Percentiles rank a stretch among this genome's conserved stretches.
phyloP scores from a whole-genome alignment of 2,797 vertebrate species.

The Cyclura pinguis region DNA sequence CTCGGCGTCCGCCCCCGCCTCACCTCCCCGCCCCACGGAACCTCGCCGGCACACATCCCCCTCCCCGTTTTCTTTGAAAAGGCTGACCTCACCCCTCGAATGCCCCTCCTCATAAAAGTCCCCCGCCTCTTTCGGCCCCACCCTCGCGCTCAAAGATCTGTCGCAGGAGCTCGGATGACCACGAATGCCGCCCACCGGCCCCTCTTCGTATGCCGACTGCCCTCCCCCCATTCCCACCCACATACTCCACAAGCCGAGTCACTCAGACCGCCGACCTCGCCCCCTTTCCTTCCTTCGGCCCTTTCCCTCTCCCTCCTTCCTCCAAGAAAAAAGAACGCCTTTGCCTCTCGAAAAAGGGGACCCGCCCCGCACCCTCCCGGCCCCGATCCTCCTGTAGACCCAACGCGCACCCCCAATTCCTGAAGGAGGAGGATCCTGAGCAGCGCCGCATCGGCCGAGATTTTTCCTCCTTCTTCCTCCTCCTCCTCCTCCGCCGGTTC shows the following conservation, averaged over 20 bases:
- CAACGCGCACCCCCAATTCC: no score
- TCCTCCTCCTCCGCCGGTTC: neutral
- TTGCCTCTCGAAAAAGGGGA: no score
- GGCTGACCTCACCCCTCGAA: no score
- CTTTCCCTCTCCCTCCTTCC: slow-evolving; percentile 22
- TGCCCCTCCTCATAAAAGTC: neutral
- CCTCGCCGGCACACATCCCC: neutral
- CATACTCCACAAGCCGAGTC: neutral
- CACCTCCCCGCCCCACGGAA: slow-evolving; percentile 5
- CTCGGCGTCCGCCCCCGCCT: neutral
- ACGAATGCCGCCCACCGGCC: no score
- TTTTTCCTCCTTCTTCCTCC: slow-evolving; percentile 27
- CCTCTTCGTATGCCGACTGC: neutral
- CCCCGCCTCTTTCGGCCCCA: neutral
- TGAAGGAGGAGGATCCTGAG: no score
- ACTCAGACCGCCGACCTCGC: neutral
- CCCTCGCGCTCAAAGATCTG: neutral
- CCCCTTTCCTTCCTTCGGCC: slow-evolving; percentile 1
- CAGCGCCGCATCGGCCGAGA: no score
- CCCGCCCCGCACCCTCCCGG: neutral
- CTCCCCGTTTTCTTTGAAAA: neutral
- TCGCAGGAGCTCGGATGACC: neutral
- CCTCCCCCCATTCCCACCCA: neutral
- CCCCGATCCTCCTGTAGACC: no score
- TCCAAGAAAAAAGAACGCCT: neutral